These are phyloP conservation scores for Rhea americana DNA, from an alignment of 2,113 vertebrate species.

Conservation along the genomic window DNA sequence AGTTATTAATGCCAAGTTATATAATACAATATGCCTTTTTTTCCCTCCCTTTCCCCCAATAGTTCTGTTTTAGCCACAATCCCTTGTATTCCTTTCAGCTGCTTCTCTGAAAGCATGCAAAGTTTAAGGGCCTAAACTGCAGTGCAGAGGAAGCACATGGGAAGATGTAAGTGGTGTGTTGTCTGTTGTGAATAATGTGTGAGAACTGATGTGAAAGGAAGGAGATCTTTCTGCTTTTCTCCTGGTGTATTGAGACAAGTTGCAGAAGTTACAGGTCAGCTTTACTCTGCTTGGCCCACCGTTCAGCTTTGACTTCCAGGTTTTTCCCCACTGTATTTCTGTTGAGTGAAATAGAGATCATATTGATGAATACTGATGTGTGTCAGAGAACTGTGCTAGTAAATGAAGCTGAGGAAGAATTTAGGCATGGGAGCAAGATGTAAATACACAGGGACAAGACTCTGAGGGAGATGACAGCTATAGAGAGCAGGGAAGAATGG, in stretches of 20 bases:
- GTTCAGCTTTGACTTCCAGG: background rate
- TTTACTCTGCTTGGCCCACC: background rate
- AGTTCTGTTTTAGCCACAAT: background rate
- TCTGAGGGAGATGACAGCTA: background rate
- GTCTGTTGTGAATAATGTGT: background rate
- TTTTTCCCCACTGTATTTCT: background rate
- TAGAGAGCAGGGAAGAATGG: background rate
- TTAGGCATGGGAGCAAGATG: background rate
- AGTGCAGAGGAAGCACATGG: background rate
- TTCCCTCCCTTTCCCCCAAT: background rate
- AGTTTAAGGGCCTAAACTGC: background rate
- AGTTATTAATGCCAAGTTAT: background rate
- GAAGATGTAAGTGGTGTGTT: background rate
- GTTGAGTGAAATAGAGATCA: rapidly evolving
- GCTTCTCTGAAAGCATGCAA: background rate
- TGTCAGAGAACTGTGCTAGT: background rate
- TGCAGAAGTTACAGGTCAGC: background rate
- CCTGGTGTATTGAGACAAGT: background rate
- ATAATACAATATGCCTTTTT: background rate
- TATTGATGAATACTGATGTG: background rate
- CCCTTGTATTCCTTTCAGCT: background rate
- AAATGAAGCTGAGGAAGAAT: background rate
- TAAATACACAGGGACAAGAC: background rate
- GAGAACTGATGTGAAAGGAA: background rate
- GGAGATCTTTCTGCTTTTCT: background rate